phyloP scores from a whole-genome alignment of 1,140 invertebrate species.

The Paracyclopina nana region DNA sequence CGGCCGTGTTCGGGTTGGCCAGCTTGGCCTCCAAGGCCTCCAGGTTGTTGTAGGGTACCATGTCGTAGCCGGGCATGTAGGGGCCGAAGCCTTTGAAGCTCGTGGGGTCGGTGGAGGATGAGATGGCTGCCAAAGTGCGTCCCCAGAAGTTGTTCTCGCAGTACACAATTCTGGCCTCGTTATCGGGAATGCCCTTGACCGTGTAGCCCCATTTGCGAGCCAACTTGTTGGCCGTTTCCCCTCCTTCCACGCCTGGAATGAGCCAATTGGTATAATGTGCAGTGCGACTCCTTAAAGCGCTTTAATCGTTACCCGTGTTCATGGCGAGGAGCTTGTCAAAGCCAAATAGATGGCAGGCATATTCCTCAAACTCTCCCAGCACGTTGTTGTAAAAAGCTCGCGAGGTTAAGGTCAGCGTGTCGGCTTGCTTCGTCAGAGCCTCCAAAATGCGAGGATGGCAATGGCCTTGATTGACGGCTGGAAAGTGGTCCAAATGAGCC shows the following conservation, averaged over 20 bases:
- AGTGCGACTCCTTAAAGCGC: too few species aligned
- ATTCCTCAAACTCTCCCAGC: constrained; percentile 85
- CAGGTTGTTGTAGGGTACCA: constrained; percentile 76
- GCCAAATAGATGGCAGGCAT: constrained; percentile 65
- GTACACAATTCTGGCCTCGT: constrained; percentile 81
- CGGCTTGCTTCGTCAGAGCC: constrained; percentile 53
- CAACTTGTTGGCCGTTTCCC: constrained; percentile 38
- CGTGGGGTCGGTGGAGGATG: constrained; percentile 72
- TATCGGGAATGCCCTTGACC: constrained; percentile 65
- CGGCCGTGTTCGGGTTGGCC: constrained; percentile 64
- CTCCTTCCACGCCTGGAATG: constrained; percentile 41
- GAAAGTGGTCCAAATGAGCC: constrained; percentile 81
- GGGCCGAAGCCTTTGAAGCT: constrained; percentile 79
- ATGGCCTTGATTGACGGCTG: constrained; percentile 98
- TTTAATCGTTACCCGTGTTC: too few species aligned
- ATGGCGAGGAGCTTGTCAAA: constrained; percentile 91
- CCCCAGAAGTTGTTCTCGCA: constrained; percentile 96
- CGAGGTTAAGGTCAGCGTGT: constrained; percentile 46
- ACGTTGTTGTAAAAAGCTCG: constrained; percentile 85
- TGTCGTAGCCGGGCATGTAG: constrained; percentile 71
- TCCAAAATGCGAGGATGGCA: constrained; percentile 84
- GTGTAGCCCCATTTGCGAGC: constrained; percentile 80
- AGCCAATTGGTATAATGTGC: too few species aligned
- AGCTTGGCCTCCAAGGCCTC: constrained; percentile 51
- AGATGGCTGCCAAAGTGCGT: constrained; percentile 75